Evolutionary conservation across 2,797 vertebrate genomes (phyloP).

Genomic region (Phyllotis vaccarum): DNA sequence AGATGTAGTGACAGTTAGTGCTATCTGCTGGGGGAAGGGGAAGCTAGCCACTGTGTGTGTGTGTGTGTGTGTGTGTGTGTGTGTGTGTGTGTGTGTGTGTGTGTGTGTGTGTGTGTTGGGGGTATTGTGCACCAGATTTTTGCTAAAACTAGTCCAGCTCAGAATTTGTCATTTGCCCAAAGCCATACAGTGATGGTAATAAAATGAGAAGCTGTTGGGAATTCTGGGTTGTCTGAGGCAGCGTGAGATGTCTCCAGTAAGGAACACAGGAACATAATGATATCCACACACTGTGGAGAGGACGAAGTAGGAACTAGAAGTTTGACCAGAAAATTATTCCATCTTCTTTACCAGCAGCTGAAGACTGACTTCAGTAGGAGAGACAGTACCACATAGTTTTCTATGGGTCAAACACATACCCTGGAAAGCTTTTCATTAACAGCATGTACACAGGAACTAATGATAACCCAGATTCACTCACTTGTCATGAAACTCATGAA

Average conservation of each 20-base stretch:
- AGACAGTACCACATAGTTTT: not conserved
- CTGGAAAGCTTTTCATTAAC: not conserved
- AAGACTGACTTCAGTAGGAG: not conserved
- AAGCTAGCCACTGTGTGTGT: not conserved
- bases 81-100: not conserved
- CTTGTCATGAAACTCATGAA: not conserved
- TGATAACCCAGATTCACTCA: not conserved
- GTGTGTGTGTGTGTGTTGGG: not conserved
- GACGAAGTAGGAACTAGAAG: not conserved
- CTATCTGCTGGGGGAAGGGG: not conserved
- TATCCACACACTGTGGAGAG: not conserved
- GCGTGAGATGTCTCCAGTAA: not conserved
- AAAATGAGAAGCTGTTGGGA: conserved; percentile 11
- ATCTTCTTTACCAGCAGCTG: not conserved
- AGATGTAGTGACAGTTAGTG: not conserved
- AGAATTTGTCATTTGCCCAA: not conserved
- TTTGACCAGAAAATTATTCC: not conserved
- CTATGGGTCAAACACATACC: not conserved
- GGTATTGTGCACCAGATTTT: not conserved
- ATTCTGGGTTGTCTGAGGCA: not conserved
- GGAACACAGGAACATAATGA: not conserved
- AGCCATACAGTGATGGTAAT: not conserved
- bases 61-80: not conserved
- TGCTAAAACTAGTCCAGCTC: not conserved
- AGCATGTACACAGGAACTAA: not conserved